Evolutionary conservation across 2,797 vertebrate species (phyloP), one percentile per base, ranked within the genome.

Genomic region (Pygocentrus nattereri): DNA sequence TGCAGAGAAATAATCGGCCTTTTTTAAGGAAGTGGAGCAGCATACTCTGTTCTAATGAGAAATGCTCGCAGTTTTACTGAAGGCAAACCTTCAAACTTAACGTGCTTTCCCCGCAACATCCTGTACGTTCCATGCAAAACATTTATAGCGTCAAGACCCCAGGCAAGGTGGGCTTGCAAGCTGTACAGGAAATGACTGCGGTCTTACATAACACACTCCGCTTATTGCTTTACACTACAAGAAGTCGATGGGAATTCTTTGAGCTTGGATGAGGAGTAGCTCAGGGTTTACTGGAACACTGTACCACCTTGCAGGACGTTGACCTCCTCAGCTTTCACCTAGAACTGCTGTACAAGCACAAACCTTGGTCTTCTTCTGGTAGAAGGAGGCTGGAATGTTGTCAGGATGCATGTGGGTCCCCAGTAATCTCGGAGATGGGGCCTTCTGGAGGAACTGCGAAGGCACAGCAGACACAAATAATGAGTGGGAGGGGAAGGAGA

Each of bases 401-500:
- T 93, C 90, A 0, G 90, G 92, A 38, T 92, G 92, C 82, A 94
- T 23, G 82, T 94, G 93, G 73, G 92, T 90, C 62, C 92, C 93
- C 64, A 94, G 2, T 4, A 93, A 74, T 86, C 94, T 90, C 0
- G 90, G 94, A 72, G 93, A 91, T 0, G 90, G 88, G 19, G 65
- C 27, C 5, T 89, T 16, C 1, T 82, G 82, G 52, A 91, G 0
- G 0, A 6, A 11, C 94, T 94, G 87, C 49, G n/a, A 68, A 68
- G 30, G 69, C 1, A 50, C 18, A 71, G 6, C 38, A 69, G 15
- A 71, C 21, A 7, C n/a, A 62, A 30, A n/a, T 65, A 73, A 27
- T 73, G 10, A 41, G 8, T 23, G 15, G 31, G 30, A 30, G 21
- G 41, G 8, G 52, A 70, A 30, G 21, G 25, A 8, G 52, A 70